Evolutionary conservation across 2,797 vertebrate genomes (phyloP).

Genomic region (Diplodus puntazzo): DNA sequence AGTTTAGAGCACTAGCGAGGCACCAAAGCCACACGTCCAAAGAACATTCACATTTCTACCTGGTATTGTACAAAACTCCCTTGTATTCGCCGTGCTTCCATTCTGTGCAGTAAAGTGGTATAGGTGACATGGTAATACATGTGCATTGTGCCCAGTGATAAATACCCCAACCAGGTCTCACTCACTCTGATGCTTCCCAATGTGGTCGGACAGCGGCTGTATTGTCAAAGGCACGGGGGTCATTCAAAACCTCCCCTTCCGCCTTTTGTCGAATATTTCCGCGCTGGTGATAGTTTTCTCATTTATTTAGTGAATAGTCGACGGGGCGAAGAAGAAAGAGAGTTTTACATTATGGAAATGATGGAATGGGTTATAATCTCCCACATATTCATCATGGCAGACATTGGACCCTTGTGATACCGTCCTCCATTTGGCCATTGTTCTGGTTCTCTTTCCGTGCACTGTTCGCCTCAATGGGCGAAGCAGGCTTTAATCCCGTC

Average conservation of each 20-base stretch:
- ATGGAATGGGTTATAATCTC: conserved; percentile 87
- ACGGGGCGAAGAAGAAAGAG: conserved; percentile 73
- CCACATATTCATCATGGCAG: conserved; percentile 86
- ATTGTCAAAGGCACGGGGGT: conserved; percentile 84
- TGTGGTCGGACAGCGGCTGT: conserved; percentile 78
- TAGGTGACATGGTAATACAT: conserved; percentile 89
- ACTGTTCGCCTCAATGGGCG: conserved; percentile 78
- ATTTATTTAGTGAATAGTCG: conserved; percentile 90
- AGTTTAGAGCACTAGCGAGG: conserved; percentile 48
- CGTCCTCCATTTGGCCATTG: conserved; percentile 84
- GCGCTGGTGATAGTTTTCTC: conserved; percentile 87
- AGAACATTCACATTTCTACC: conserved; percentile 72
- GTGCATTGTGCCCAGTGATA: conserved; percentile 87
- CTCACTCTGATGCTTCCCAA: conserved; percentile 85
- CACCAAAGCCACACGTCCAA: conserved; percentile 45
- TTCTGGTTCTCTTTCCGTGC: conserved; percentile 72
- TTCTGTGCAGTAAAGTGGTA: conserved; percentile 83
- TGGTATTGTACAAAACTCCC: conserved; percentile 72
- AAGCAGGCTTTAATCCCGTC: conserved; percentile 82
- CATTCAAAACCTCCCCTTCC: conserved; percentile 82
- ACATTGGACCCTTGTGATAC: conserved; percentile 84
- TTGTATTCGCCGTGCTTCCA: conserved; percentile 75
- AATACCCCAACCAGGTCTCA: conserved; percentile 87
- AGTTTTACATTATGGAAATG: conserved; percentile 90
- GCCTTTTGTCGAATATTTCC: conserved; percentile 86